Evolutionary conservation across 2,113 vertebrate species (phyloP), one percentile per base, ranked within the genome.

Genomic region (Heterocephalus glaber): DNA sequence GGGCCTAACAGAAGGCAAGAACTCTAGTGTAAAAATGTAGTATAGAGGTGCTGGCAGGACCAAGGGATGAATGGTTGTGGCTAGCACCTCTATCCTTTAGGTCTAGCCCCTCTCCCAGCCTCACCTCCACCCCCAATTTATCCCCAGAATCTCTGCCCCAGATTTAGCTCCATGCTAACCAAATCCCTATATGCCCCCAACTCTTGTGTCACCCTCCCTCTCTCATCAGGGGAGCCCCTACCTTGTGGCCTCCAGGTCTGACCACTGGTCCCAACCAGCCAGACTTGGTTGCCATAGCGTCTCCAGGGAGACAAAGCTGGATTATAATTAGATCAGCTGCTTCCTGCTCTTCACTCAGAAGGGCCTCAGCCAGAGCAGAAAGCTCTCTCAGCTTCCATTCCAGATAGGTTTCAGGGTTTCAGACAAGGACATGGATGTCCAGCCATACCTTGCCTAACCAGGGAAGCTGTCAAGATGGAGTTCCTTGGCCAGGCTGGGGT

Each of bases 241-340:
- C 93, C 94, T 83, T 96, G 54, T 90, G 95, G 70, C 0, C 94
- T 97, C 93, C 41, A 94, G 89, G 92, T 96, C 93, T 97, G 97
- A 97, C 97, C 97, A 96, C 58, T 12, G 17, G 89, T 93, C 88
- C 61, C 92, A 76, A 52, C 92, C 89, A 94, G 92, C 58, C 98
- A 98, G 98, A 95, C 95, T 98, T 96, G 85, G 99, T 99, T 99
- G 98, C 99, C 98, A 99, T 99, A 99, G 99, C 83, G 98, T 99
- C 99, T 99, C 99, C 99, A 98, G 98, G 99, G 99, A 99, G 98
- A 99, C 98, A 92, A 98, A 98, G 96, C 96, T 90, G 54, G 68
- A 98, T 98, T 98, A 98, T 99, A 99, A 99, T 99, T 99, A 99
- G 98, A 99, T 98, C 92, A 44, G 98, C 98, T 98, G 98, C 79